These are phyloP conservation scores for Chloropsis hardwickii DNA, from an alignment of 2,113 vertebrate genomes.

Conservation along the genomic window DNA sequence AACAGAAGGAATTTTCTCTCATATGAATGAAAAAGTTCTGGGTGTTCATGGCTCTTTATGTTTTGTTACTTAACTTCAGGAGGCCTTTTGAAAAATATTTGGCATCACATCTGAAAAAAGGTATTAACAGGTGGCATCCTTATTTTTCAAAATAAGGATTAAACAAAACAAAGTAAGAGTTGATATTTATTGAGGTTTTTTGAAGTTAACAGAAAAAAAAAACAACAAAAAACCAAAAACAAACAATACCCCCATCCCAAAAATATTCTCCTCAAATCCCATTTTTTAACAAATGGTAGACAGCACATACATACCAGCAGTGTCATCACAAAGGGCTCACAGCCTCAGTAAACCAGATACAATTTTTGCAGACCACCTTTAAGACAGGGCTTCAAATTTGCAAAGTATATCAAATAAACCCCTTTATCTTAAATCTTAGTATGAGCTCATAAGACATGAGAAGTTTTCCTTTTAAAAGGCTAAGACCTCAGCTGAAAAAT, in stretches of 20 bases:
- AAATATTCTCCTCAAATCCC: not conserved
- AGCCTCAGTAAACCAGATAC: not conserved
- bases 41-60: not conserved
- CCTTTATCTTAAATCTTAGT: not conserved
- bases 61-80: not conserved
- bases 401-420: not conserved
- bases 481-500: not conserved
- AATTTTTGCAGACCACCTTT: not conserved
- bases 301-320: not conserved
- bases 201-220: not conserved
- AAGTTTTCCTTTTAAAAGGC: not conserved
- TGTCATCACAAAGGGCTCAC: not conserved
- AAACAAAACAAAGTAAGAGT: not conserved
- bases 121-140: not conserved
- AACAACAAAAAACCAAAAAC: not conserved
- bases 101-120: not conserved
- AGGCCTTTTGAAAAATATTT: not conserved
- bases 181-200: not conserved
- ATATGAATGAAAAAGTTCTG: not conserved
- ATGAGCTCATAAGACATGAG: not conserved
- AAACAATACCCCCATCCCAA: accelerated
- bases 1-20: not conserved
- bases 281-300: not conserved
- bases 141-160: not conserved
- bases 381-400: not conserved